A percentile compares a stretch with the other conserved stretches of the same genome.
phyloP scores from a whole-genome alignment of 2,888 invertebrate genomes.

The Drosophila stalkeri region DNA sequence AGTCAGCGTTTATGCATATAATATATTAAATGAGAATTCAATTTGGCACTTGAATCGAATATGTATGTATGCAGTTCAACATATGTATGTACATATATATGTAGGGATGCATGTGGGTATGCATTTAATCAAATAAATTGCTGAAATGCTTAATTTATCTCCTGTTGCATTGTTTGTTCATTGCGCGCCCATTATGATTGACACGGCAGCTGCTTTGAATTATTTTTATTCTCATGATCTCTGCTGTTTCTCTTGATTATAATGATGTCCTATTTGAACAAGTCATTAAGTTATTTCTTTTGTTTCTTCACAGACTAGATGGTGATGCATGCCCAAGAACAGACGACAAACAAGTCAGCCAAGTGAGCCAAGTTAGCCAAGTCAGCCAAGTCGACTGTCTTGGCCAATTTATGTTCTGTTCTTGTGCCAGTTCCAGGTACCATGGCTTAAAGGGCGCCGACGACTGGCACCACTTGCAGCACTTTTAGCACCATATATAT shows the following conservation, averaged over 20 bases:
- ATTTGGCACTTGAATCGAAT: conserved; percentile 45
- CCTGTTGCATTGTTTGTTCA: conserved; percentile 48
- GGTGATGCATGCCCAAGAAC: conserved; percentile 38
- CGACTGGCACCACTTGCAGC: conserved; percentile 48
- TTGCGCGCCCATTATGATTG: conserved; percentile 54
- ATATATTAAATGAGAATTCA: conserved; percentile 39
- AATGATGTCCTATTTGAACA: conserved; percentile 52
- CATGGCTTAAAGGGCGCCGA: conserved; percentile 47
- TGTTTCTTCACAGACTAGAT: not conserved
- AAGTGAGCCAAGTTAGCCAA: conserved; percentile 21
- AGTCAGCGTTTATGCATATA: conserved; percentile 39
- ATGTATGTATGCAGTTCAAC: not conserved
- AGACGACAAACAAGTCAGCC: conserved; percentile 31
- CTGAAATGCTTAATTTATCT: conserved; percentile 60
- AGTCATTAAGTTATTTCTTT: conserved; percentile 31
- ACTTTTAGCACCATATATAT: not conserved
- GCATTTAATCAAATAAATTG: conserved; percentile 52
- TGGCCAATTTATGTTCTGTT: conserved; percentile 39
- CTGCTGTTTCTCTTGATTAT: conserved; percentile 32
- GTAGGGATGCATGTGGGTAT: not conserved
- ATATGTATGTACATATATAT: not conserved
- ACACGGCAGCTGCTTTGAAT: conserved; percentile 63
- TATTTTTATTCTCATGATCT: conserved; percentile 23
- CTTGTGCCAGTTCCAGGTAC: conserved; percentile 43
- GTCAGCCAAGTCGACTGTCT: conserved; percentile 21